phyloP scores from a whole-genome alignment of 2,797 vertebrate genomes.

The Intellagama lesueurii region DNA sequence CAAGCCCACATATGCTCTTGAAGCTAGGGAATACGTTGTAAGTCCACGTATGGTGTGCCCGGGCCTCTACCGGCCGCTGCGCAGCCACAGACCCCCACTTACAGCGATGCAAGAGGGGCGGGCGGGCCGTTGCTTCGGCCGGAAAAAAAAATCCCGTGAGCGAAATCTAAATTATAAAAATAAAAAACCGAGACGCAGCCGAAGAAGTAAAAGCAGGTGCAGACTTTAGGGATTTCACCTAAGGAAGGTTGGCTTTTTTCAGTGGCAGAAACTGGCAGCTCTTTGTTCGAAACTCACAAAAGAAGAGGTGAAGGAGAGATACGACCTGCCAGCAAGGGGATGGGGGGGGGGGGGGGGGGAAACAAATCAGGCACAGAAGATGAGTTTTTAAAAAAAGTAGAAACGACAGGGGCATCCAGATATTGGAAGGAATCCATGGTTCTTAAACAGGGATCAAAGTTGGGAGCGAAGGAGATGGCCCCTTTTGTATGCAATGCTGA shows the following conservation, averaged over 20 bases:
- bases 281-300: no score
- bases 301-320: no score
- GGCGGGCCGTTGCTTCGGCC: background rate
- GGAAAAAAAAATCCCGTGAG: background rate
- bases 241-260: no score
- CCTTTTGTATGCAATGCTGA: background rate
- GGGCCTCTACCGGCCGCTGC: conserved; percentile 69
- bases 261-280: no score
- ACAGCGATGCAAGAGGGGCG: conserved; percentile 54
- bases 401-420: no score
- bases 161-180: background rate
- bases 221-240: no score
- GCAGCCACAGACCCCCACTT: conserved; percentile 84
- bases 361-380: no score
- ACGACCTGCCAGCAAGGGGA: no score
- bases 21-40: conserved; percentile 98
- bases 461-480: background rate
- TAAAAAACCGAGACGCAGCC: no score
- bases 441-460: conserved; percentile 29
- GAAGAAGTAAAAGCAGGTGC: no score
- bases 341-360: conserved; percentile 31
- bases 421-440: no score
- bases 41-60: conserved; percentile 81
- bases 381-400: no score
- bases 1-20: conserved; percentile 93